These are phyloP conservation scores for Oncorhynchus clarkii DNA, from an alignment of 2,113 vertebrate genomes.

Conservation along the genomic window DNA sequence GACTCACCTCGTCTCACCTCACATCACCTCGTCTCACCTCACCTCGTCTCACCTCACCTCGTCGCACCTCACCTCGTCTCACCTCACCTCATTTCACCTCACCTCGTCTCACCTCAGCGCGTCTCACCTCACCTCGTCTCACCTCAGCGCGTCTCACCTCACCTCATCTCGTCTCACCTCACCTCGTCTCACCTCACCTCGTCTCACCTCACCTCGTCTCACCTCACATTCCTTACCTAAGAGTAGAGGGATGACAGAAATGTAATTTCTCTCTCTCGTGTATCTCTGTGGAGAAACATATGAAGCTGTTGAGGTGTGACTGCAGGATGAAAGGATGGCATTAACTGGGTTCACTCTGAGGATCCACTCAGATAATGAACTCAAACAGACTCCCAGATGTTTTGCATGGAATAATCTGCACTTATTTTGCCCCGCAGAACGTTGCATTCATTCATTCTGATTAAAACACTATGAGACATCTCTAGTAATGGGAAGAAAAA, in stretches of 20 bases:
- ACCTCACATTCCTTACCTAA: not conserved
- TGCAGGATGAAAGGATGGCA: constrained; percentile 9
- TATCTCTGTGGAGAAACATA: constrained; percentile 12
- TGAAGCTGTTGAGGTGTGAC: constrained; percentile 23
- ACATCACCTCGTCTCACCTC: not conserved
- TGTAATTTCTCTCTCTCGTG: constrained; percentile 9
- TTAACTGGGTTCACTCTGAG: constrained; percentile 1
- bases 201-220: not conserved
- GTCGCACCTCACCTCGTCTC: no score
- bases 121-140: no score
- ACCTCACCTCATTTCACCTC: no score
- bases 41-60: no score
- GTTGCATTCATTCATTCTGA: no score
- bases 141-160: no score
- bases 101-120: no score
- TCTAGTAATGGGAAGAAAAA: no score
- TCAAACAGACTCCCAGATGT: not conserved
- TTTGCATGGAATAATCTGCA: not conserved
- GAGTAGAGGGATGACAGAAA: constrained; percentile 16
- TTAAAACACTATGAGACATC: no score
- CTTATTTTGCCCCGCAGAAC: no score
- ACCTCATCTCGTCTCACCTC: no score
- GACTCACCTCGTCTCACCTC: not conserved
- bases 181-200: not conserved
- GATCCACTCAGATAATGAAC: not conserved